Conservation (phyloP, 2,113 vertebrate genomes). For the Solea solea region DNA sequence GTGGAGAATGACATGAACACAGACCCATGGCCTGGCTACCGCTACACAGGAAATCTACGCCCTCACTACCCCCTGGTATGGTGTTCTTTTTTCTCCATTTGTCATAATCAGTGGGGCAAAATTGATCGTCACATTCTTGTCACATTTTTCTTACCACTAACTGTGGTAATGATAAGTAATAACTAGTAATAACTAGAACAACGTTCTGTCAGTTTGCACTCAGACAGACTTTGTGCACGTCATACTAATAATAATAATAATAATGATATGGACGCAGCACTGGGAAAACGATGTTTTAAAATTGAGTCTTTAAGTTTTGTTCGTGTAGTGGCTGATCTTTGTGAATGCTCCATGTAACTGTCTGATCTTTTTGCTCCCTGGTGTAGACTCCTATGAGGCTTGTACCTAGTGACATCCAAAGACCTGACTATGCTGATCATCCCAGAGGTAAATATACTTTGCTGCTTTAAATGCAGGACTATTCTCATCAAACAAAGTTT, state of each 20-base stretch:
- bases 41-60: slow-evolving; percentile 93
- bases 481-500: too few relatives aligned
- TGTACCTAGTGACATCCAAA: slow-evolving; percentile 94
- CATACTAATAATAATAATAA: too few relatives aligned
- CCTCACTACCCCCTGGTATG: slow-evolving; percentile 96
- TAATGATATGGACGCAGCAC: too few relatives aligned
- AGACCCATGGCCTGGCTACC: slow-evolving; percentile 97
- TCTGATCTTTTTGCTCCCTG: slow-evolving; percentile 28
- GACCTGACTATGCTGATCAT: slow-evolving; percentile 98
- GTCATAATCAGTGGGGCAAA: neutral
- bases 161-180: neutral
- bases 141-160: neutral
- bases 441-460: slow-evolving; percentile 88
- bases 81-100: neutral
- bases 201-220: too few relatives aligned
- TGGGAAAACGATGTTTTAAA: too few relatives aligned
- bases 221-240: too few relatives aligned
- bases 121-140: neutral
- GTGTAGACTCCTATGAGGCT: slow-evolving; percentile 91
- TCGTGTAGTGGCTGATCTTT: neutral
- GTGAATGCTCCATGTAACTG: slow-evolving; percentile 4
- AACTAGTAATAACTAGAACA: neutral
- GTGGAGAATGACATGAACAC: slow-evolving; percentile 92
- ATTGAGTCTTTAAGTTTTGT: too few relatives aligned
- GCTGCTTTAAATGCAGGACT: too few relatives aligned